phyloP scores from a whole-genome alignment of 2,797 vertebrate genomes.

The Cossypha heuglini region DNA sequence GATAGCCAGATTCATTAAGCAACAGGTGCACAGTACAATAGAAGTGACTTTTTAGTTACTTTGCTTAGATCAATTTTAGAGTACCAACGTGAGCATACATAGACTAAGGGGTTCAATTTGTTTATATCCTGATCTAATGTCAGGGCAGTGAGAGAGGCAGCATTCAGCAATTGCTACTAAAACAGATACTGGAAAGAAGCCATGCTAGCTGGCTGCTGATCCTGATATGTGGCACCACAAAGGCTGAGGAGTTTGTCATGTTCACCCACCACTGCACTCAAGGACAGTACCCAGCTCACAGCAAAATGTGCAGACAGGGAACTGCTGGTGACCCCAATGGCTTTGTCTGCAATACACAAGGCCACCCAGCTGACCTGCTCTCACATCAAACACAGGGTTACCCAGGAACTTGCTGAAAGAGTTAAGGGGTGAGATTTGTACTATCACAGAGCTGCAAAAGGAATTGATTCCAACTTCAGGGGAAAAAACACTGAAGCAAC shows the following conservation, averaged over 20 bases:
- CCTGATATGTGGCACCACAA: accelerated
- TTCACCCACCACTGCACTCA: neutral
- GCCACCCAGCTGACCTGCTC: neutral
- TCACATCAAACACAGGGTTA: neutral
- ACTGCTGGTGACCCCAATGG: neutral
- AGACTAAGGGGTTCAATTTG: neutral
- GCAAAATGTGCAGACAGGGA: neutral
- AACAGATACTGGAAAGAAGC: neutral
- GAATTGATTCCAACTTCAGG: neutral
- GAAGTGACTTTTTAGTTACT: neutral
- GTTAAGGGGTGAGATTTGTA: neutral
- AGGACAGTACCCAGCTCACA: neutral
- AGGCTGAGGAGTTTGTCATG: neutral
- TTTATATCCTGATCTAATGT: neutral
- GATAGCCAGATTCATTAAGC: neutral
- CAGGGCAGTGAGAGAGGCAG: neutral
- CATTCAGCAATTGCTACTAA: neutral
- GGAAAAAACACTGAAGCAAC: neutral
- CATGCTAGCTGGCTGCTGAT: neutral
- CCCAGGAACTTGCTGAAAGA: neutral
- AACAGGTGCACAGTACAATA: neutral
- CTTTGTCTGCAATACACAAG: neutral
- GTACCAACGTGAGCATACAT: neutral
- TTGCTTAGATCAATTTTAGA: neutral
- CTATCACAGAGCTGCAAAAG: neutral